These are phyloP conservation scores for Pristionchus exspectatus DNA, from an alignment of 2,888 invertebrate species.

Conservation along the genomic window DNA sequence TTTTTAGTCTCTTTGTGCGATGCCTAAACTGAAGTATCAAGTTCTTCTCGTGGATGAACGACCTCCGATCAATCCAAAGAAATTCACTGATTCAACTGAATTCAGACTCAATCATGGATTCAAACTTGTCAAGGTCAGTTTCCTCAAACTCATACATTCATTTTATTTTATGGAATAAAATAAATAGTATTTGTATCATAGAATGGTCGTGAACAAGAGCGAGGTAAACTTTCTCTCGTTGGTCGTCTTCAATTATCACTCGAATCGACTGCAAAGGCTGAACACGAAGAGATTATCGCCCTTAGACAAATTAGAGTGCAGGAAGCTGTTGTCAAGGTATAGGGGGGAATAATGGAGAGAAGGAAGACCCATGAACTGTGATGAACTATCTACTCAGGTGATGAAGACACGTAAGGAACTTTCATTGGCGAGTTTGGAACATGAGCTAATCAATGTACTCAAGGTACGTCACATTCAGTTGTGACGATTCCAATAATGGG, in stretches of 20 bases:
- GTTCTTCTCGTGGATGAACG: conserved; percentile 87
- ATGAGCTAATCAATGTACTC: conserved; percentile 96
- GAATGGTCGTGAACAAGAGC: conserved; percentile 93
- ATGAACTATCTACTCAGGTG: conserved; percentile 82
- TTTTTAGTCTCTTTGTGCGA: conserved; percentile 90
- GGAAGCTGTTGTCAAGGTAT: conserved; percentile 94
- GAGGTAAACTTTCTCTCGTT: conserved; percentile 96
- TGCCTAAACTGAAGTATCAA: conserved; percentile 95
- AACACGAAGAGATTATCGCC: conserved; percentile 98
- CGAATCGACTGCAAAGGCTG: conserved; percentile 82
- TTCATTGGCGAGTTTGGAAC: conserved; percentile 94
- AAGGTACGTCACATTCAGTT: conserved; percentile 81
- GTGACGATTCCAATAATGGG: not conserved
- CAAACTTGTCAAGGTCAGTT: conserved; percentile 80
- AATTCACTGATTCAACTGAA: conserved; percentile 84
- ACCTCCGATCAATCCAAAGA: conserved; percentile 79
- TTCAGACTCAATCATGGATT: conserved; percentile 99
- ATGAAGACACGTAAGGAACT: conserved; percentile 97
- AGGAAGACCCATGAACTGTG: not conserved
- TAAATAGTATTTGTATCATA: conserved; percentile 82
- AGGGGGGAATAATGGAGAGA: not conserved
- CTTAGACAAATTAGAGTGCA: conserved; percentile 92
- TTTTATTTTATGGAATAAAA: too few species aligned
- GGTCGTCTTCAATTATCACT: conserved; percentile 88
- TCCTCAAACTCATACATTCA: not conserved